Conservation (phyloP, 2,797 vertebrate species). For the Lerista edwardsae region DNA sequence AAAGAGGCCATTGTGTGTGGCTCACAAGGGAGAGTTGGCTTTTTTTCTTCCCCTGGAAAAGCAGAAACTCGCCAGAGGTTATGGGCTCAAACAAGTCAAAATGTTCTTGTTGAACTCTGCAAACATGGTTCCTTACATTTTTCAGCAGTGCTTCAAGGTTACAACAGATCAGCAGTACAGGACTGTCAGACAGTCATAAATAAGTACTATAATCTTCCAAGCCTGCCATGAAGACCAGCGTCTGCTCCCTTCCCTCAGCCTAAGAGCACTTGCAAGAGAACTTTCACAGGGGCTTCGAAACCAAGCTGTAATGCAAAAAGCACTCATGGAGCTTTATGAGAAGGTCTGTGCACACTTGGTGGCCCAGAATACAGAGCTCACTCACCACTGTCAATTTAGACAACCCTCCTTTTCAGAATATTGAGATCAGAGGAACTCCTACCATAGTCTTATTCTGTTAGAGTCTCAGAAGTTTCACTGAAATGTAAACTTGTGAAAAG, state of each 20-base stretch:
- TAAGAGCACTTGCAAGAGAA: neutral
- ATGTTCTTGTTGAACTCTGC: neutral
- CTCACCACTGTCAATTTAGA: neutral
- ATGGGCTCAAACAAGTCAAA: neutral
- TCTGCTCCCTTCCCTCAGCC: fast-evolving
- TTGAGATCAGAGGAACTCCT: neutral
- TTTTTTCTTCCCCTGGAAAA: constrained; percentile 11
- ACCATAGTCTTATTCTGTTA: neutral
- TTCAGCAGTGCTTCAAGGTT: neutral
- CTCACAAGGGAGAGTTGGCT: neutral
- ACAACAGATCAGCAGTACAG: neutral
- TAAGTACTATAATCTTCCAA: neutral
- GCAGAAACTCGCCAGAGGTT: constrained; percentile 5
- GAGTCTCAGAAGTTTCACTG: neutral
- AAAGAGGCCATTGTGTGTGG: constrained; percentile 15
- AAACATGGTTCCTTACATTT: neutral
- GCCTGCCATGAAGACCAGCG: fast-evolving
- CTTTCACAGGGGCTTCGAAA: neutral
- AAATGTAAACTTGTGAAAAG: neutral
- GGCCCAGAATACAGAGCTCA: neutral
- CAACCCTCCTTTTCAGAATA: neutral
- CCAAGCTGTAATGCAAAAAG: neutral
- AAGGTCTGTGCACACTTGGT: neutral
- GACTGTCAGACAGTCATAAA: neutral
- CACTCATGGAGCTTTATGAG: neutral